These are phyloP conservation scores for Argopecten irradians DNA, from an alignment of 1,140 invertebrate genomes.

Conservation along the genomic window DNA sequence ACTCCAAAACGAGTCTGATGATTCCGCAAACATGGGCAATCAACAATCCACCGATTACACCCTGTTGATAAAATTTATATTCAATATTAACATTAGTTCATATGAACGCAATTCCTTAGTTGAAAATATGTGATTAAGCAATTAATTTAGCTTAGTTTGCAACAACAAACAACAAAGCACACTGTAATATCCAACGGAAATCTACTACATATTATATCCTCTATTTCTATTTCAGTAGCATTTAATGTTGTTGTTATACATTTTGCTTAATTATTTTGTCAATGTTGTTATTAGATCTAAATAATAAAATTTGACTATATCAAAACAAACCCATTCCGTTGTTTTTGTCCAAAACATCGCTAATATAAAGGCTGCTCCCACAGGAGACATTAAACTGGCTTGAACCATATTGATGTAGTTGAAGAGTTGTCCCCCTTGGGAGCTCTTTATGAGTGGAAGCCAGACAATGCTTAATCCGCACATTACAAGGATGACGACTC, in stretches of 20 bases:
- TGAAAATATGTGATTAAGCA: no score
- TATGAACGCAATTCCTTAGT: no score
- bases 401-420: slow-evolving; percentile 79
- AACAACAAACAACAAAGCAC: no score
- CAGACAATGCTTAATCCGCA: slow-evolving; percentile 77
- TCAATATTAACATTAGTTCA: no score
- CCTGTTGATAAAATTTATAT: slow-evolving; percentile 73
- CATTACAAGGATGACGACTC: slow-evolving; percentile 76
- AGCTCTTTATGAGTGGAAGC: slow-evolving; percentile 78
- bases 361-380: slow-evolving; percentile 77
- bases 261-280: no score
- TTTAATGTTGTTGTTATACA: no score
- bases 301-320: no score
- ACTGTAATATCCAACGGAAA: no score
- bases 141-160: no score
- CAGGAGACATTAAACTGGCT: slow-evolving; percentile 78
- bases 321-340: slow-evolving; percentile 79
- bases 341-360: slow-evolving; percentile 77
- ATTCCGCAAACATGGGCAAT: slow-evolving; percentile 76
- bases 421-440: slow-evolving; percentile 77
- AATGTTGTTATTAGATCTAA: no score
- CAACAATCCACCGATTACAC: slow-evolving; percentile 80
- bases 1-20: slow-evolving; percentile 68
- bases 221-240: no score
- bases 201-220: no score